Evolutionary conservation across 2,888 invertebrate genomes (phyloP).

Genomic region (Pilophorus perplexus): DNA sequence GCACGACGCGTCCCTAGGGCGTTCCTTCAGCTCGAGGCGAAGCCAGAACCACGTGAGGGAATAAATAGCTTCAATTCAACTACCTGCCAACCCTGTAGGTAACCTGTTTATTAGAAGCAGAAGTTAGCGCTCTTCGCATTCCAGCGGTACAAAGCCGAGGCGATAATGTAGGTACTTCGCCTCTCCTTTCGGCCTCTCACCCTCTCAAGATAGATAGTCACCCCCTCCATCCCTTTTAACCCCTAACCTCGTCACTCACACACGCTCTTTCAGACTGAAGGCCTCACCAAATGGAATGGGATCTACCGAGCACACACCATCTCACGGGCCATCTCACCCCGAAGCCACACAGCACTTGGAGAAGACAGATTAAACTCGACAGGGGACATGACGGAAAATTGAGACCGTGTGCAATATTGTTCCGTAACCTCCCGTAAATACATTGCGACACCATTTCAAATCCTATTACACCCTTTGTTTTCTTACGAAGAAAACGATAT

Average conservation of each 20-base stretch:
- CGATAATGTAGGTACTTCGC: conserved; percentile 15
- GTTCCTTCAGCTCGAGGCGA: conserved; percentile 4
- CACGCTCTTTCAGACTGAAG: too few relatives aligned
- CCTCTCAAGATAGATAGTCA: conserved; percentile 6
- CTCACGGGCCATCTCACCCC: too few relatives aligned
- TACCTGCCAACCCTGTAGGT: conserved; percentile 17
- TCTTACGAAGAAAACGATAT: too few relatives aligned
- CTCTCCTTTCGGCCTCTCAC: background rate
- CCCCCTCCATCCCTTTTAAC: background rate
- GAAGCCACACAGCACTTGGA: too few relatives aligned
- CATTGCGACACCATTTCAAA: too few relatives aligned
- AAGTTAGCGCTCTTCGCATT: background rate
- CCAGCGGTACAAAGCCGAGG: background rate
- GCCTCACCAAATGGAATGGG: conserved; percentile 15
- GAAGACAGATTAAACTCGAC: too few relatives aligned
- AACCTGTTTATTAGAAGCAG: conserved; percentile 19
- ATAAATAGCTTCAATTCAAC: conserved; percentile 17
- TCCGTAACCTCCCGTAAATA: too few relatives aligned
- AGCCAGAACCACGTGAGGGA: background rate
- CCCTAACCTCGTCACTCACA: too few relatives aligned
- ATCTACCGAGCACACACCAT: too few relatives aligned
- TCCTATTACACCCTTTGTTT: too few relatives aligned
- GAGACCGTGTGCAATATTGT: too few relatives aligned
- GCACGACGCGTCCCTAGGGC: conserved; percentile 1
- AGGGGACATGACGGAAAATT: too few relatives aligned